Conservation (phyloP, 2,888 invertebrate genomes). For the Gastrophysa polygoni region DNA sequence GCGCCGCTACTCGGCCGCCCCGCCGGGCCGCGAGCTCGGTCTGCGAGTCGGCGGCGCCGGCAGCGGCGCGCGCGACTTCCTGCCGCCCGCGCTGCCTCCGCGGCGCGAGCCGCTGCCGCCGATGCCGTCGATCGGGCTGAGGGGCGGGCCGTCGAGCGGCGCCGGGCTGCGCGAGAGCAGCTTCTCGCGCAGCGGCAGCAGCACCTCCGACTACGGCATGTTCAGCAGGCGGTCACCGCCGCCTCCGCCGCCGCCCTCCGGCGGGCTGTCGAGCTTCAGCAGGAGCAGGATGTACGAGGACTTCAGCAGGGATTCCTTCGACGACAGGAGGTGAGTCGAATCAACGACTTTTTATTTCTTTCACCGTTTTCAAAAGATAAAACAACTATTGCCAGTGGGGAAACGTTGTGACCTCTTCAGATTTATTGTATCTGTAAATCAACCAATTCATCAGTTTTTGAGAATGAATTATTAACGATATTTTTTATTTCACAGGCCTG, state of each 20-base stretch:
- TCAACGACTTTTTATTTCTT: too few relatives aligned
- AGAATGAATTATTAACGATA: too few relatives aligned
- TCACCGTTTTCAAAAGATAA: too few relatives aligned
- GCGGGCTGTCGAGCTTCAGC: constrained; percentile 51
- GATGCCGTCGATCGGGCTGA: constrained; percentile 64
- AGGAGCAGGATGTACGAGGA: constrained; percentile 79
- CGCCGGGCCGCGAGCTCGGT: constrained; percentile 57
- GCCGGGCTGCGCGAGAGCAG: constrained; percentile 70
- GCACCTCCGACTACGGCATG: constrained; percentile 72
- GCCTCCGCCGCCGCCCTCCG: constrained; percentile 74
- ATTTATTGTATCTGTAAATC: too few relatives aligned
- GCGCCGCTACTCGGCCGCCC: constrained; percentile 72
- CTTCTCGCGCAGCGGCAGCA: constrained; percentile 61
- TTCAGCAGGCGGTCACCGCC: constrained; percentile 74
- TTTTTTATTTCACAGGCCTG: constrained; percentile 65
- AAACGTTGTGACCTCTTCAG: too few relatives aligned
- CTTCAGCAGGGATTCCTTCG: constrained; percentile 86
- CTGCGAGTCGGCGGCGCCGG: constrained; percentile 57
- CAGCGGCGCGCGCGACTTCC: constrained; percentile 63
- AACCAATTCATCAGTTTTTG: too few relatives aligned
- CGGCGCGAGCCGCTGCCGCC: constrained; percentile 79
- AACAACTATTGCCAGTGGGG: too few relatives aligned
- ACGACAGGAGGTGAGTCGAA: constrained; percentile 81
- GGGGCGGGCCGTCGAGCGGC: constrained; percentile 67
- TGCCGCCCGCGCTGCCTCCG: constrained; percentile 73